phyloP scores from a whole-genome alignment of 2,113 vertebrate genomes.

The Ellobius talpinus region DNA sequence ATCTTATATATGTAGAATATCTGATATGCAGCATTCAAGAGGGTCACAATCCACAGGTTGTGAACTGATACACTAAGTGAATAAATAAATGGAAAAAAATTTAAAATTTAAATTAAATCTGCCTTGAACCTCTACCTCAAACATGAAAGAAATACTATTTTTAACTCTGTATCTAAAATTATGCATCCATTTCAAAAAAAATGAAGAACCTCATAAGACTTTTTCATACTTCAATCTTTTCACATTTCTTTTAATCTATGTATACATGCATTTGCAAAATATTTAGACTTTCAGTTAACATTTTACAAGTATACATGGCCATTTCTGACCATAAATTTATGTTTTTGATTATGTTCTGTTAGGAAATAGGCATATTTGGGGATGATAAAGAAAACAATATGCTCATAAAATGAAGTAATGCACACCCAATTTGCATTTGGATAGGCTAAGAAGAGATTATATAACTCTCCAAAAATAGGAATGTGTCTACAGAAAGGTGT shows the following conservation, averaged over 20 bases:
- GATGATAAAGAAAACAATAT: not conserved
- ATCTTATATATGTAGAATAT: not conserved
- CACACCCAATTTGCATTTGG: not conserved
- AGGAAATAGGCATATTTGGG: not conserved
- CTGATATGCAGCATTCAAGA: not conserved
- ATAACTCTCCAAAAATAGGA: not conserved
- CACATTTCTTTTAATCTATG: not conserved
- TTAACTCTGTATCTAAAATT: conserved; percentile 56
- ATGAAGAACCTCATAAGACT: not conserved
- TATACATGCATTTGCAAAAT: not conserved
- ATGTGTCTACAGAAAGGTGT: not conserved
- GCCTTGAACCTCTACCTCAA: conserved; percentile 14
- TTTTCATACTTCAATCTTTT: not conserved
- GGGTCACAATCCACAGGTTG: not conserved
- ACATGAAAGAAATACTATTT: conserved; percentile 53
- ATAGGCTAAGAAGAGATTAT: not conserved
- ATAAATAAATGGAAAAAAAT: not conserved
- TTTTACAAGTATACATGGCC: conserved; percentile 42
- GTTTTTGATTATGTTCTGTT: not conserved
- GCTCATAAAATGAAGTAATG: not conserved
- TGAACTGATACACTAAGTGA: not conserved
- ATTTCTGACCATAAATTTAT: not conserved
- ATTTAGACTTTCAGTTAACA: not conserved
- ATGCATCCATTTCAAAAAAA: not conserved
- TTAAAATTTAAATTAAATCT: not conserved